These are phyloP conservation scores for Poeciliopsis turneri DNA, from an alignment of 2,797 vertebrate genomes.

Conservation along the genomic window DNA sequence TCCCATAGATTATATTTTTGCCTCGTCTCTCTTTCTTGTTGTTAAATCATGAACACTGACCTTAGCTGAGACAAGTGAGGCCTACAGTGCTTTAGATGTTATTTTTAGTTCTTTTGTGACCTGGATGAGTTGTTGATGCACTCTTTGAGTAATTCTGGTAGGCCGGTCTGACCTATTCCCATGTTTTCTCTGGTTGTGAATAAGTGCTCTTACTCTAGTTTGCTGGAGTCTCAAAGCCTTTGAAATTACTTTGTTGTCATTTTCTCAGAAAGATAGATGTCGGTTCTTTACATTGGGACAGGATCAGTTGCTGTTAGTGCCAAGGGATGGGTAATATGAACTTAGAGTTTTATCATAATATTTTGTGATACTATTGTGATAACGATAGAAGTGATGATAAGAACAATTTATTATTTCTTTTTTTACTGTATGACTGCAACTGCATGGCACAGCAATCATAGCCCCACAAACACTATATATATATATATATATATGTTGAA, in stretches of 20 bases:
- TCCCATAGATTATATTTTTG: background rate
- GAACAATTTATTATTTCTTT: no score
- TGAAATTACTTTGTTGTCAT: background rate
- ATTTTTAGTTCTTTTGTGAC: background rate
- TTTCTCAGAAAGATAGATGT: background rate
- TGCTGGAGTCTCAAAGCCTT: background rate
- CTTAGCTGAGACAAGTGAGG: background rate
- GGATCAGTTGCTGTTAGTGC: background rate
- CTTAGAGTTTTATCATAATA: no score
- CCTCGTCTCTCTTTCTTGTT: background rate
- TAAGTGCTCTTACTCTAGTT: background rate
- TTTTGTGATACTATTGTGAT: no score
- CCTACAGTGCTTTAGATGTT: background rate
- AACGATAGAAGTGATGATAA: no score
- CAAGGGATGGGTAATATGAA: no score
- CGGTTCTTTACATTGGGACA: background rate
- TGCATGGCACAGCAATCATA: no score
- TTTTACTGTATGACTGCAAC: no score
- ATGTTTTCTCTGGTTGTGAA: background rate
- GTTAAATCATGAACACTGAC: background rate
- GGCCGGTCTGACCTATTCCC: background rate
- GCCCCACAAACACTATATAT: no score
- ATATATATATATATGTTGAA: no score
- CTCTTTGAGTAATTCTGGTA: conserved; percentile 21
- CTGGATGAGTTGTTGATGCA: conserved; percentile 3